Conservation (phyloP, 2,797 vertebrate genomes). For the Cebuella pygmaea region DNA sequence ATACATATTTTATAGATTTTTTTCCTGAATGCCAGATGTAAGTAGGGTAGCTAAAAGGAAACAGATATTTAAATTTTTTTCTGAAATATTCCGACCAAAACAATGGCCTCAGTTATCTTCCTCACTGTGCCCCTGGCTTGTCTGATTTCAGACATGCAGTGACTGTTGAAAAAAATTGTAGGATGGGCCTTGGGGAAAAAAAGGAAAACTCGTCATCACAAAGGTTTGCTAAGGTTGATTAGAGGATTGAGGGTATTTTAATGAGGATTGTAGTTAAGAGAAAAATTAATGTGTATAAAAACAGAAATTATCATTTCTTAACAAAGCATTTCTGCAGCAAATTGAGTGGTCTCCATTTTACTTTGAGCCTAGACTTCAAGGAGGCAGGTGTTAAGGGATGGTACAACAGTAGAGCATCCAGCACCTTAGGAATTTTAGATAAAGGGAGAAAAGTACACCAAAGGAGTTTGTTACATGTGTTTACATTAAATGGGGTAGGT, state of each 20-base stretch:
- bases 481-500: neutral
- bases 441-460: neutral
- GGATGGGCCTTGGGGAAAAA: neutral
- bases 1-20: neutral
- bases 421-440: neutral
- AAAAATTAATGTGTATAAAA: neutral
- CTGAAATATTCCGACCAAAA: neutral
- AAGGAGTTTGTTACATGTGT: neutral
- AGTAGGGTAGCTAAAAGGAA: neutral
- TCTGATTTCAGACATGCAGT: neutral
- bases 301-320: neutral
- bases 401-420: rapidly evolving
- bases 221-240: neutral
- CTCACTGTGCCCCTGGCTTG: neutral
- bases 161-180: neutral
- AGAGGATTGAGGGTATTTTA: neutral
- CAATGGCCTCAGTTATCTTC: neutral
- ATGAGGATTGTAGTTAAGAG: neutral
- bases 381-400: neutral
- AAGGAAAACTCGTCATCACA: neutral
- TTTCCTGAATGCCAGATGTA: neutral
- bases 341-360: neutral
- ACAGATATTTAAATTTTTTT: neutral
- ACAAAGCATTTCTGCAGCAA: neutral
- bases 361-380: neutral